Conservation (phyloP, 2,113 vertebrate species). For the Lophochroa leadbeateri region DNA sequence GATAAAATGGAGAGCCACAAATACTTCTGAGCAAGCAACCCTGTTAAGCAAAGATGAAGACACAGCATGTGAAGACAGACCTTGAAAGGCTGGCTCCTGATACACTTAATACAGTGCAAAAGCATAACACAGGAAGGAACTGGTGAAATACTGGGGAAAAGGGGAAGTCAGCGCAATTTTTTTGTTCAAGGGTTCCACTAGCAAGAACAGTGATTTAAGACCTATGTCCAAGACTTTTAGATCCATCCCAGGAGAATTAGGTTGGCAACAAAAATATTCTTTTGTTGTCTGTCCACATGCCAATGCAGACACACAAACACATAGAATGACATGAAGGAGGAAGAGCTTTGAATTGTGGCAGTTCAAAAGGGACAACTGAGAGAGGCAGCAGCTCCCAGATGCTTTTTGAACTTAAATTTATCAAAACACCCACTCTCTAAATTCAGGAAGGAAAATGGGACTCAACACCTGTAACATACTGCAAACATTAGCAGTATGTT, state of each 20-base stretch:
- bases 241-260: not conserved
- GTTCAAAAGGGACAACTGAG: not conserved
- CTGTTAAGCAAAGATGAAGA: not conserved
- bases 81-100: not conserved
- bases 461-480: not conserved
- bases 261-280: not conserved
- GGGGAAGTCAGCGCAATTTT: not conserved
- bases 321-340: not conserved
- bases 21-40: not conserved
- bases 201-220: not conserved
- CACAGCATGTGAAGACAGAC: not conserved
- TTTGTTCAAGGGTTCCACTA: not conserved
- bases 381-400: not conserved
- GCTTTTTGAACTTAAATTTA: not conserved
- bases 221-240: not conserved
- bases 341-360: not conserved
- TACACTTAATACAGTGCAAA: not conserved
- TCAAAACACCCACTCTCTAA: not conserved
- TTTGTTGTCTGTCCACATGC: not conserved
- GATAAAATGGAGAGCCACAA: not conserved
- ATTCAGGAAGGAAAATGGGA: not conserved
- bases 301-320: not conserved
- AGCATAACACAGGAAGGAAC: not conserved
- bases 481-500: not conserved
- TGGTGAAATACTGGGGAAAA: not conserved